A percentile compares a stretch with the other conserved stretches of the same genome.
Conservation (phyloP, 2,797 vertebrate species). For the Poeciliopsis turneri region DNA sequence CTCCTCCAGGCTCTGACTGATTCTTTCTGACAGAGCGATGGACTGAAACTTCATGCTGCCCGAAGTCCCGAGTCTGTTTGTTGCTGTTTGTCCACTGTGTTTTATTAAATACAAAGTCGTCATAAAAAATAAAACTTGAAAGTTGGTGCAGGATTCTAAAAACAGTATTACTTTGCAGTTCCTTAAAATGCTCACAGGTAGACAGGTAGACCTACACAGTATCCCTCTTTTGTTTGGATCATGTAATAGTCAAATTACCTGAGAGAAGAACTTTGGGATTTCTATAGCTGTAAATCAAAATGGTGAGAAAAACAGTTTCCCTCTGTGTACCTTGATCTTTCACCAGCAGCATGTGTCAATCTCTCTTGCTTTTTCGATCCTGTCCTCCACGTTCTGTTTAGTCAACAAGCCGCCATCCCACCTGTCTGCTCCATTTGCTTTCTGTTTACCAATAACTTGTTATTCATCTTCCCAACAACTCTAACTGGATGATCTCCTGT, state of each 20-base stretch:
- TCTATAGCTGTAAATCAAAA: background rate
- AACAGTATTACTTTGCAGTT: background rate
- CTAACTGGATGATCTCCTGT: conserved; percentile 11
- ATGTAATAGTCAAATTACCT: background rate
- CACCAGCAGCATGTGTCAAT: background rate
- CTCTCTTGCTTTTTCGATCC: background rate
- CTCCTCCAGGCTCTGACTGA: too few relatives aligned
- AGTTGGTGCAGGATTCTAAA: background rate
- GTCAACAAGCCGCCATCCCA: conserved; percentile 28
- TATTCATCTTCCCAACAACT: conserved; percentile 26
- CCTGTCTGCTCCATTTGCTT: conserved; percentile 23
- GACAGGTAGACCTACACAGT: background rate
- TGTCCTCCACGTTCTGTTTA: conserved; percentile 13
- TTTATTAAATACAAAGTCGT: background rate
- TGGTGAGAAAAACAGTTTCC: background rate
- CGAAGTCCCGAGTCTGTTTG: background rate
- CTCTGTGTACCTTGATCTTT: background rate
- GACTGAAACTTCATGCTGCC: background rate
- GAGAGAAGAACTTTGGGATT: background rate
- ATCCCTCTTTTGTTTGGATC: background rate
- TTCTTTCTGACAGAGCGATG: background rate
- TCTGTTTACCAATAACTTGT: conserved; percentile 34
- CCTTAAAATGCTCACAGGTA: background rate
- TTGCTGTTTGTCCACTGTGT: background rate
- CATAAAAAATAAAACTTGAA: too few relatives aligned